A percentile compares a stretch with the other conserved stretches of the same genome.
Evolutionary conservation across 2,888 invertebrate species (phyloP).

Genomic region (Sialis lutaria): DNA sequence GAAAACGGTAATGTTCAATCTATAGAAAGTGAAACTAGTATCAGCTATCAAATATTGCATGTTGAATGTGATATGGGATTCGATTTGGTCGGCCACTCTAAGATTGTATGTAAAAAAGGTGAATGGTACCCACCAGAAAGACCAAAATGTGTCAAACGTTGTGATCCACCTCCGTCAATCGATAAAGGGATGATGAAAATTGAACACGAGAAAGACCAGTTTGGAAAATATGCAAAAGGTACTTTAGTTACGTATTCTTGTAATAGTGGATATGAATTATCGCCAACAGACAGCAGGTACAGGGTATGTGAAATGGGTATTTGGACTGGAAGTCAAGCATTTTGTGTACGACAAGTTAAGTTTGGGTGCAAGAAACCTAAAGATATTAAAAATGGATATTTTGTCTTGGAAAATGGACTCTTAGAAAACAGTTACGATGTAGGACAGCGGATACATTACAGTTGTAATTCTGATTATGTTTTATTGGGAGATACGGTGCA

Average conservation of each 20-base stretch:
- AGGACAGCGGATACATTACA: conserved; percentile 21
- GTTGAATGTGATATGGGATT: conserved; percentile 20
- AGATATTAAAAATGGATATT: conserved; percentile 21
- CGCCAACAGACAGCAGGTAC: conserved; percentile 19
- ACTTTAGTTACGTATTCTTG: conserved; percentile 21
- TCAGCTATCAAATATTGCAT: conserved; percentile 7
- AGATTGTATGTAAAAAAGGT: conserved; percentile 20
- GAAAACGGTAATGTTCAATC: conserved; percentile 13
- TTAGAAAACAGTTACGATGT: conserved; percentile 12
- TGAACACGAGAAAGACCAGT: conserved; percentile 14
- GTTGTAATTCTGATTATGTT: conserved; percentile 20
- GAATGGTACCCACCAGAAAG: conserved; percentile 17
- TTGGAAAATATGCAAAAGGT: conserved; percentile 18
- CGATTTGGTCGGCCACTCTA: conserved; percentile 20
- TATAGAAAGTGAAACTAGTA: background rate
- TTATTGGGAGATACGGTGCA: conserved; percentile 19
- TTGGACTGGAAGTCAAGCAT: conserved; percentile 22
- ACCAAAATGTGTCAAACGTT: conserved; percentile 18
- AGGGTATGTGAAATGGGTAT: conserved; percentile 24
- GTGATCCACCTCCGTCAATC: conserved; percentile 20
- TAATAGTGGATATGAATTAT: conserved; percentile 17
- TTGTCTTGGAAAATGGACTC: conserved; percentile 17
- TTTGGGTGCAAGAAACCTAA: conserved; percentile 18
- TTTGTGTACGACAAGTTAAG: conserved; percentile 15
- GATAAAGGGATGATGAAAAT: conserved; percentile 18